A percentile compares a stretch with the other conserved stretches of the same genome.
Conservation (phyloP, 2,113 vertebrate genomes). For the Perccottus glenii region DNA sequence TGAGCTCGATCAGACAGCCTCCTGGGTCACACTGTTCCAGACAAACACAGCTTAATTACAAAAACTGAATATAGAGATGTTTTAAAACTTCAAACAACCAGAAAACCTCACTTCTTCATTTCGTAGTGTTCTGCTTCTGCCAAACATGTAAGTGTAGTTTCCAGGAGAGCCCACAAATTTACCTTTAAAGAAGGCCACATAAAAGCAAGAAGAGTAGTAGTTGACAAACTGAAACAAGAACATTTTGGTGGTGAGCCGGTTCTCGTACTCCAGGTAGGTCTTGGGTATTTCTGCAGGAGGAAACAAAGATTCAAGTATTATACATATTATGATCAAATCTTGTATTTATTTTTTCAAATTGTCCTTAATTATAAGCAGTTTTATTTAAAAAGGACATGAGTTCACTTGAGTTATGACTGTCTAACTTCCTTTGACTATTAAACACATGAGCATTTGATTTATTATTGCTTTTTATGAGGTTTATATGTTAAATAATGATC, state of each 20-base stretch:
- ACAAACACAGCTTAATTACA: neutral
- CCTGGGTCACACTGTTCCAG: slow-evolving; percentile 89
- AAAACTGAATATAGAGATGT: too few species aligned
- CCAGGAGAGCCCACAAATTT: slow-evolving; percentile 93
- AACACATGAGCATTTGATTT: too few species aligned
- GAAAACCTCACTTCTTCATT: slow-evolving; percentile 90
- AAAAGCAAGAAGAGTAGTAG: slow-evolving; percentile 98
- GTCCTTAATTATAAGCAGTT: too few species aligned
- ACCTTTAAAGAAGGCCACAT: slow-evolving; percentile 98
- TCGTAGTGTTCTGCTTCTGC: slow-evolving; percentile 80
- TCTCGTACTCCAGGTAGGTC: slow-evolving; percentile 96
- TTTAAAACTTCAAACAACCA: too few species aligned
- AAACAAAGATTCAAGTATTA: neutral
- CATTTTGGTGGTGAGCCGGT: slow-evolving; percentile 97
- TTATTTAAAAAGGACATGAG: too few species aligned
- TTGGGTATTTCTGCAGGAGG: slow-evolving; percentile 90
- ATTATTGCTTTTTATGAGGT: too few species aligned
- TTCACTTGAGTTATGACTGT: too few species aligned
- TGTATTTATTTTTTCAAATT: neutral
- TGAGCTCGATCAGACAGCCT: slow-evolving; percentile 94
- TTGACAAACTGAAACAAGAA: slow-evolving; percentile 99
- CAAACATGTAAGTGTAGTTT: slow-evolving; percentile 91
- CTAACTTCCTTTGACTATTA: too few species aligned
- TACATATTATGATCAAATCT: neutral
- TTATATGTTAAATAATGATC: too few species aligned